Percentiles rank a stretch among this genome's conserved stretches.
Conservation (phyloP, 2,113 vertebrate genomes). For the Symphodus melops region DNA sequence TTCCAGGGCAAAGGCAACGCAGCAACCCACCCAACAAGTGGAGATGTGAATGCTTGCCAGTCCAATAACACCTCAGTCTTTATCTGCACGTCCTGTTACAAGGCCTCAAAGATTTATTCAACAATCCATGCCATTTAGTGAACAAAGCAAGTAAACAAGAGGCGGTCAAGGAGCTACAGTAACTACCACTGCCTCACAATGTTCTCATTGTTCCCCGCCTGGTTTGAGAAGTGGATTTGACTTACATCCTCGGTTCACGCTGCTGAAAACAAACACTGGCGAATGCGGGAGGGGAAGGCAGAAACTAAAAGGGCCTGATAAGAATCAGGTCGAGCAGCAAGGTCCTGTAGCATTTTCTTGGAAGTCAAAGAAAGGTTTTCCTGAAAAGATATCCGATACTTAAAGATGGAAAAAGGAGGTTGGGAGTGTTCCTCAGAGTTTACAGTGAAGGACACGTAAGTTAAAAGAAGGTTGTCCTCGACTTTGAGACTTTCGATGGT, state of each 20-base stretch:
- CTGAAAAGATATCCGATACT: slow-evolving; percentile 10
- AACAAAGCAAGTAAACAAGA: slow-evolving; percentile 55
- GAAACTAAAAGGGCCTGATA: slow-evolving; percentile 50
- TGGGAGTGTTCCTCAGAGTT: not conserved
- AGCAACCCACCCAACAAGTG: slow-evolving; percentile 9
- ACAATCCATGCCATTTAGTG: slow-evolving; percentile 41
- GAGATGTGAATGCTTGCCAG: slow-evolving; percentile 18
- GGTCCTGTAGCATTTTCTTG: slow-evolving; percentile 11
- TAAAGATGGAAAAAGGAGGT: slow-evolving; percentile 3
- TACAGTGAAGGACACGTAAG: not conserved
- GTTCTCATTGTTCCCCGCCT: slow-evolving; percentile 69
- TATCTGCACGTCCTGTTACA: slow-evolving; percentile 30
- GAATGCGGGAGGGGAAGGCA: slow-evolving; percentile 21
- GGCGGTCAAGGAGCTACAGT: slow-evolving; percentile 41
- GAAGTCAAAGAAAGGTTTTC: slow-evolving; percentile 21
- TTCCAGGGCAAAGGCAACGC: slow-evolving; percentile 25
- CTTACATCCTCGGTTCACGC: slow-evolving; percentile 52
- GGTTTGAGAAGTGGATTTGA: slow-evolving; percentile 58
- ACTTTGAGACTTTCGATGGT: too few relatives aligned
- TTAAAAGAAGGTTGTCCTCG: too few relatives aligned
- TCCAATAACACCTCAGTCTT: slow-evolving; percentile 23
- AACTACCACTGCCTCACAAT: slow-evolving; percentile 54
- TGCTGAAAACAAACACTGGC: slow-evolving; percentile 58
- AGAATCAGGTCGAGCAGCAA: slow-evolving; percentile 35
- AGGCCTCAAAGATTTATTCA: slow-evolving; percentile 50